Conservation (phyloP, 2,113 vertebrate species). For the Corythoichthys intestinalis region DNA sequence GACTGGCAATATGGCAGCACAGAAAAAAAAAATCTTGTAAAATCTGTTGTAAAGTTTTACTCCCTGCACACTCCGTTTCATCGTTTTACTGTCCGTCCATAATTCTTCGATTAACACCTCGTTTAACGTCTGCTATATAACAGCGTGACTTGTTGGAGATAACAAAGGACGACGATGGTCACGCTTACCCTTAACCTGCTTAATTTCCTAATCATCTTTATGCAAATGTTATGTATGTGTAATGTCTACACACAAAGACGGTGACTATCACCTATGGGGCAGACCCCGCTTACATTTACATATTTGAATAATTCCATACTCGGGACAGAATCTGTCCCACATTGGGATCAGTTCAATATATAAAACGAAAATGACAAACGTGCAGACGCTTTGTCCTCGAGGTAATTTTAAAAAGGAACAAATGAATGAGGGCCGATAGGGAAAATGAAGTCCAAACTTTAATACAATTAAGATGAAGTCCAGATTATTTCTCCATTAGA, state of each 20-base stretch:
- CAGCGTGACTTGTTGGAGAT: conserved; percentile 3
- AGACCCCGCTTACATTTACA: conserved; percentile 27
- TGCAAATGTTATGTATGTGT: conserved; percentile 56
- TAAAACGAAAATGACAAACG: background rate
- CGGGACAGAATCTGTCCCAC: conserved; percentile 32
- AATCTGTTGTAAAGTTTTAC: conserved; percentile 45
- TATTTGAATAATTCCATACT: conserved; percentile 23
- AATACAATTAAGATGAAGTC: conserved; percentile 3
- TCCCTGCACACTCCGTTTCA: conserved; percentile 28
- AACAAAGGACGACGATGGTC: background rate
- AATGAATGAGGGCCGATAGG: background rate
- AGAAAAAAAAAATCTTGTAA: conserved; percentile 21
- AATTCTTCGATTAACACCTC: conserved; percentile 22
- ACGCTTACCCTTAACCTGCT: conserved; percentile 21
- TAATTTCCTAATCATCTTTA: conserved; percentile 55
- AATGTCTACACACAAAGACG: conserved; percentile 38
- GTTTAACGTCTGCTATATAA: conserved; percentile 8
- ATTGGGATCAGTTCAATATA: background rate
- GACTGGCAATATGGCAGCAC: conserved; percentile 41
- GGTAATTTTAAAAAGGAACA: background rate
- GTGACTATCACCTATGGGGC: conserved; percentile 47
- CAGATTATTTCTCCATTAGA: conserved; percentile 1
- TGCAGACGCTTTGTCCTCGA: background rate
- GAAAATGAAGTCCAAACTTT: conserved; percentile 1
- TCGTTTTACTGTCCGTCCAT: conserved; percentile 35